A percentile compares a stretch with the other conserved stretches of the same genome.
Conservation (phyloP, 2,888 invertebrate genomes). For the Margaritifera margaritifera region DNA sequence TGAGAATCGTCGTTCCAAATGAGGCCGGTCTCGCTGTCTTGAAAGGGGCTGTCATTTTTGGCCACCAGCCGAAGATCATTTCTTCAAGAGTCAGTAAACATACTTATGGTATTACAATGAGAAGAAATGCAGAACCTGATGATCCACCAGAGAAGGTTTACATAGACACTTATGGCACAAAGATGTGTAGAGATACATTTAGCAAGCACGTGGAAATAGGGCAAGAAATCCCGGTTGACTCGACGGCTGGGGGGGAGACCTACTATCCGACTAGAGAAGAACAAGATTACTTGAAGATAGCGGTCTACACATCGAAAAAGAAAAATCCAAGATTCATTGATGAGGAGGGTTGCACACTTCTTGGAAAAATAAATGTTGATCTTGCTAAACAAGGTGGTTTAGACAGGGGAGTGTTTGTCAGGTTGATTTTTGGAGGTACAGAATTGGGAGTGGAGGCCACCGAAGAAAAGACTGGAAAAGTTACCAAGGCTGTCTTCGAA, state of each 20-base stretch:
- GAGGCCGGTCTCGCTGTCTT: constrained; percentile 5
- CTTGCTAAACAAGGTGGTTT: constrained; percentile 26
- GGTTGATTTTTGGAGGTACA: constrained; percentile 30
- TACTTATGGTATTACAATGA: constrained; percentile 22
- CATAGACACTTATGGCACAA: constrained; percentile 5
- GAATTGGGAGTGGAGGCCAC: constrained; percentile 27
- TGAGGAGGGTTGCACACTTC: constrained; percentile 10
- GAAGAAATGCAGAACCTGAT: neutral
- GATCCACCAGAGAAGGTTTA: constrained; percentile 9
- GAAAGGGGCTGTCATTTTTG: constrained; percentile 32
- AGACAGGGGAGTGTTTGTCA: constrained; percentile 13
- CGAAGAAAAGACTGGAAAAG: constrained; percentile 12
- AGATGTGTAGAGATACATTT: constrained; percentile 8
- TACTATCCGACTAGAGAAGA: neutral
- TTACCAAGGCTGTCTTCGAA: constrained; percentile 20
- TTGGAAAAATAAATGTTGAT: constrained; percentile 20
- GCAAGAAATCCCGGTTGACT: constrained; percentile 9
- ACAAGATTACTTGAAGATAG: constrained; percentile 1
- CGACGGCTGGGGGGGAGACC: neutral
- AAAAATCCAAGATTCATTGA: constrained; percentile 21
- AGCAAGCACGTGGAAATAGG: constrained; percentile 18
- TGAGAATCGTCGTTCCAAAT: too few relatives aligned
- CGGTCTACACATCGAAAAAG: constrained; percentile 21
- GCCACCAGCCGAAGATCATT: constrained; percentile 20
- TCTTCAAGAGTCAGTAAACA: constrained; percentile 17